Conservation (phyloP, 2,797 vertebrate species). For the Falco peregrinus region DNA sequence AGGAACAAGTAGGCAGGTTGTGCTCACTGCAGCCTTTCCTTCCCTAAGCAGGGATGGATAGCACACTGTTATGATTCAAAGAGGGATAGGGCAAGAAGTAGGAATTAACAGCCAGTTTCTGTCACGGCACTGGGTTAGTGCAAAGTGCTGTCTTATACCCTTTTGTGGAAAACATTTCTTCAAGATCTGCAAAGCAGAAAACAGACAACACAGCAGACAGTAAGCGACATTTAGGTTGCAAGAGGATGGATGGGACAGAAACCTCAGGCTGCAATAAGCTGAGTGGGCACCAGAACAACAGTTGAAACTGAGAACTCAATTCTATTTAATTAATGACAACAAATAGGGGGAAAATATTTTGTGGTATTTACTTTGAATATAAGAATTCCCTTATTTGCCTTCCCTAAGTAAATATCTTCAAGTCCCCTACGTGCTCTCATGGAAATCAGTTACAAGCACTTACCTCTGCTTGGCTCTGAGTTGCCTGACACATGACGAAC, state of each 20-base stretch:
- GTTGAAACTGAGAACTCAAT: not conserved
- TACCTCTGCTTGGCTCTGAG: accelerated
- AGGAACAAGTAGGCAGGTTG: not conserved
- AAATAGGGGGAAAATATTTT: not conserved
- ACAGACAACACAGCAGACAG: not conserved
- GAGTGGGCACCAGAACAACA: not conserved
- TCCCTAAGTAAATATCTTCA: not conserved
- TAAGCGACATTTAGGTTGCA: not conserved
- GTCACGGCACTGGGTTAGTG: not conserved
- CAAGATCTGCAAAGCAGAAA: not conserved
- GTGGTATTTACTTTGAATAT: not conserved
- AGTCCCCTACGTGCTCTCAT: accelerated
- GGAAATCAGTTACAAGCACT: not conserved
- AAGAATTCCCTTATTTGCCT: not conserved
- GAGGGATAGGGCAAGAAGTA: not conserved
- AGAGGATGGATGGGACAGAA: not conserved
- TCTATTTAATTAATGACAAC: not conserved
- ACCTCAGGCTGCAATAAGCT: not conserved
- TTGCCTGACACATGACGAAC: accelerated
- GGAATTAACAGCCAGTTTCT: not conserved
- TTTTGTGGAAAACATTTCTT: not conserved
- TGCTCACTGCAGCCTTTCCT: not conserved
- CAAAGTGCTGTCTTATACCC: not conserved
- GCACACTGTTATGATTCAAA: not conserved
- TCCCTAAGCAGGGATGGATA: not conserved